These are phyloP conservation scores for Neelides folsomi DNA, from an alignment of 2,888 invertebrate species.

Conservation along the genomic window DNA sequence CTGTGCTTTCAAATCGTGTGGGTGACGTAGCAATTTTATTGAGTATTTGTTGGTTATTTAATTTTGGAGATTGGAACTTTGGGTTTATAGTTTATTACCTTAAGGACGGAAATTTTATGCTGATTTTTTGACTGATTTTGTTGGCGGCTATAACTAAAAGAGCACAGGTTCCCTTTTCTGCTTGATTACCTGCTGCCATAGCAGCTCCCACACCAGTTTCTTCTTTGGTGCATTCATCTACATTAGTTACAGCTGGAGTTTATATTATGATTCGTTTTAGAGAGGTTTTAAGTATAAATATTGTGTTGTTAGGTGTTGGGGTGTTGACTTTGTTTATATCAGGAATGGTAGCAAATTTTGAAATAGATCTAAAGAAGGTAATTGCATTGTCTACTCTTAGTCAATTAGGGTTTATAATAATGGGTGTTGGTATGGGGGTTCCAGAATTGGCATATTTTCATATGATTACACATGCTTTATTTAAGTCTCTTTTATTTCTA, in stretches of 20 bases:
- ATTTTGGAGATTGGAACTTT: slow-evolving; percentile 46
- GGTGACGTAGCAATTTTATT: slow-evolving; percentile 56
- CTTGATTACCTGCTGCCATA: slow-evolving; percentile 60
- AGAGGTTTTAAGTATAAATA: slow-evolving; percentile 41
- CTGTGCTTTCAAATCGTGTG: slow-evolving; percentile 57
- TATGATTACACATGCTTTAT: slow-evolving; percentile 57
- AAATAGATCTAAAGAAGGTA: slow-evolving; percentile 57
- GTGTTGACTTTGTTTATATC: slow-evolving; percentile 36
- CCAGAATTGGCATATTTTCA: slow-evolving; percentile 54
- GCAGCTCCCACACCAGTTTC: slow-evolving; percentile 64
- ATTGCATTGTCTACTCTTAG: slow-evolving; percentile 64
- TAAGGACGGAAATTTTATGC: slow-evolving; percentile 41
- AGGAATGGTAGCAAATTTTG: slow-evolving; percentile 37
- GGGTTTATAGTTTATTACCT: slow-evolving; percentile 45
- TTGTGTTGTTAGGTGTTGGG: slow-evolving; percentile 44
- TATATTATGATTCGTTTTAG: slow-evolving; percentile 60
- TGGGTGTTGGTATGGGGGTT: slow-evolving; percentile 47
- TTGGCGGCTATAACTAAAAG: slow-evolving; percentile 57
- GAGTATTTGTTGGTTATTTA: slow-evolving; percentile 46
- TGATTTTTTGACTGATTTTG: slow-evolving; percentile 38
- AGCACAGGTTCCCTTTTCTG: slow-evolving; percentile 67
- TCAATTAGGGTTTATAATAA: slow-evolving; percentile 60
- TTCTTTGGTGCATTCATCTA: slow-evolving; percentile 64
- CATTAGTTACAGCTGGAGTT: slow-evolving; percentile 61
- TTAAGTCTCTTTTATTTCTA: slow-evolving; percentile 61